Evolutionary conservation across 2,888 invertebrate species (phyloP), one percentile per base, ranked within the genome.

Genomic region (Drosophila algonquin): DNA sequence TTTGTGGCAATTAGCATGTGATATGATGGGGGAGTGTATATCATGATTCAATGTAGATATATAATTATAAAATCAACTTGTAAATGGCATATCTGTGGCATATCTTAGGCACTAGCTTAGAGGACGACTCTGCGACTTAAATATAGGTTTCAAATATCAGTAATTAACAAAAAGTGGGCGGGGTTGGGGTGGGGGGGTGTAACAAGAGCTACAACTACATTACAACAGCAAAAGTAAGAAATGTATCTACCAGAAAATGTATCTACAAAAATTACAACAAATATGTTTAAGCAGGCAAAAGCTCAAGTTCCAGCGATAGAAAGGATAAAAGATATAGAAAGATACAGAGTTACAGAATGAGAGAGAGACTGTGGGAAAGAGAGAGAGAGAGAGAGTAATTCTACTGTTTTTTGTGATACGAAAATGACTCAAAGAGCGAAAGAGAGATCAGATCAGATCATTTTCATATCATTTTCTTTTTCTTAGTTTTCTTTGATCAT

Each of bases 401-500:
- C 56, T 65, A 44, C 60, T 53, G 57, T 52, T 69, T 67, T 57
- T 46, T 65, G 18, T 56, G 40, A 47, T 24, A 32, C 24, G 61
- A 47, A 56, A 47, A 12, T 57, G 67, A 54, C n/a, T n/a, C n/a
- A n/a, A n/a, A 54, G 53, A 65, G 57, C 58, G 59, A 50, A 16
- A 58, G 50, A 48, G 46, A 59, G 61, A 52, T 21, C 24, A 24
- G 61, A 52, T 21, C 24, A 24, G 46, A 67, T 58, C 63, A 46
- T 69, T 60, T 65, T 65, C 54, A 57, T 67, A 73, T 58, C 63
- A 46, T 68, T 60, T 65, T 65, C 54, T 59, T 67, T 67, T 53
- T 62, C 47, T 48, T 53, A 67, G 64, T 63, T 62, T 30, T 30
- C 8, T 24, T 24, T 24, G 5, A 24, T 2, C 24, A 0, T 59